phyloP scores from a whole-genome alignment of 2,113 vertebrate genomes.

The Centropus bengalensis region DNA sequence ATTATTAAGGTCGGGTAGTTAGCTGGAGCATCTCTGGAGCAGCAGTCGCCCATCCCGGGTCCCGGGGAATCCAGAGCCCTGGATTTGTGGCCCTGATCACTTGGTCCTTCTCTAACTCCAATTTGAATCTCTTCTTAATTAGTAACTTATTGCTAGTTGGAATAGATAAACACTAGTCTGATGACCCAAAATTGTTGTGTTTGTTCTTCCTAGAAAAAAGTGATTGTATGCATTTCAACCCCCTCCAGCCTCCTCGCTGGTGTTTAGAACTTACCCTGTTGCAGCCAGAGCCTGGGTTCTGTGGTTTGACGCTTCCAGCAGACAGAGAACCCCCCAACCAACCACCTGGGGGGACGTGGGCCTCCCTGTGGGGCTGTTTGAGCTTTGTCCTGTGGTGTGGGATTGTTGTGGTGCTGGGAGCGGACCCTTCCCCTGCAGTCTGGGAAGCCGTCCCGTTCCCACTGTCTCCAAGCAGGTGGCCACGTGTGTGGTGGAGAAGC shows the following conservation, averaged over 20 bases:
- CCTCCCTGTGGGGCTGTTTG: background rate
- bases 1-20: background rate
- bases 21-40: background rate
- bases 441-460: background rate
- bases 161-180: background rate
- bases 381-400: background rate
- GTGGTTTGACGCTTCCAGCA: background rate
- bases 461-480: accelerated
- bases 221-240: background rate
- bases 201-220: background rate
- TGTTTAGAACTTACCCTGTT: background rate
- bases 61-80: background rate
- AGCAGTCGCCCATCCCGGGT: background rate
- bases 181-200: background rate
- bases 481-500: no score
- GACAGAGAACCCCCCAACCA: accelerated
- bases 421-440: background rate
- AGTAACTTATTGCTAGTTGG: background rate
- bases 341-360: accelerated
- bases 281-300: background rate
- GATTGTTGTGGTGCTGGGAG: no score
- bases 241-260: background rate
- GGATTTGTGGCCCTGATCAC: accelerated
- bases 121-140: background rate
- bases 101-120: background rate